Evolutionary conservation across 1,140 invertebrate species (phyloP), one percentile per base, ranked within the genome.

Genomic region (Rhyzopertha dominica): DNA sequence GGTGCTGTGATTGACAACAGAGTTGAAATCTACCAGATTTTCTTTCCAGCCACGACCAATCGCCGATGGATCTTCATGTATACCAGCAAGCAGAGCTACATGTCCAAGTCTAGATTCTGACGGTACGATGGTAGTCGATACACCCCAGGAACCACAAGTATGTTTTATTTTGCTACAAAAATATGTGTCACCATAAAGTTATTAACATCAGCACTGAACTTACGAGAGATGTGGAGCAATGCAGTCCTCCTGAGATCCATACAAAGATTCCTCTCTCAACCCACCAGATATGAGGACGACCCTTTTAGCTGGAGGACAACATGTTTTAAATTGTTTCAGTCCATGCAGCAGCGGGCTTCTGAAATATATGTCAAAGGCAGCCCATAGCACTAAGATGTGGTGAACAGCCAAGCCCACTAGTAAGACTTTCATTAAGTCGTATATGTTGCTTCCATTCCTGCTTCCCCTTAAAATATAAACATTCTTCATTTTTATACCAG

Each of bases 61-160:
- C 19, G 95, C 94, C 59, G 92, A 95, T 4, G 97, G 95, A 75
- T 99, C 96, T 78, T 99, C 96, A 73, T 97, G 98, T 38, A 99
- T 85, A 13, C 65, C 63, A n/a, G 53, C 63, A 17, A 66, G 43
- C 7, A 99, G 74, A 8, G 95, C 95, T 12, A 98, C 90, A 76
- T 98, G 93, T 0, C 95, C 95, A 12, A 95, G 95, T 38, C 95
- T 74, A 1, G 94, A 96, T 74, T 98, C 95, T n/a, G 95, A 98
- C 0, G 96, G 96, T n/a, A 98, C 89, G 61, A 84, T 75, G 0
- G 93, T 95, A 55, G 90, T 82, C 3, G 92, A 95, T 44, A 97
- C 78, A 22, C 94, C 95, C 79, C 86, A 95, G 19, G 80, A 69
- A 37, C 87, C 90, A 59, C 74, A 65, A 58, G 74, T 50, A 16